A percentile compares a stretch with the other conserved stretches of the same genome.
phyloP scores from a whole-genome alignment of 2,113 vertebrate species.

The Charadrius vociferus region DNA sequence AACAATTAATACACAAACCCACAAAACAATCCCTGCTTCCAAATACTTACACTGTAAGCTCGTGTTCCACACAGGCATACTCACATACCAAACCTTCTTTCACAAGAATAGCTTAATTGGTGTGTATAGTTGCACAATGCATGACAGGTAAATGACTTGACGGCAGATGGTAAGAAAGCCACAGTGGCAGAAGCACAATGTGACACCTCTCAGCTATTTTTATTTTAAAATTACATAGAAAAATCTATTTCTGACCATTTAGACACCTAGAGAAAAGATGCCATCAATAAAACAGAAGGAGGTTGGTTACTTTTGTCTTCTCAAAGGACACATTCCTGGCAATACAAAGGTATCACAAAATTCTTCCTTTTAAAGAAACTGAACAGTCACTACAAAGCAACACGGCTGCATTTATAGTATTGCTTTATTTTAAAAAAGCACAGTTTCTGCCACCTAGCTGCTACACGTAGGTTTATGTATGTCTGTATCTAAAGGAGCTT shows the following conservation, averaged over 20 bases:
- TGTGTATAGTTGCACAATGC: not conserved
- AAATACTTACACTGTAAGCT: not conserved
- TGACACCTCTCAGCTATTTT: not conserved
- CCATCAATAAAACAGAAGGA: not conserved
- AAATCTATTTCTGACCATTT: not conserved
- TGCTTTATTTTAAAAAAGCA: not conserved
- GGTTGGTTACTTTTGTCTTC: not conserved
- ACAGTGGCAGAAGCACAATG: not conserved
- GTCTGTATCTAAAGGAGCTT: not conserved
- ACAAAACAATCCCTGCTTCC: not conserved
- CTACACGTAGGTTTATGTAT: not conserved
- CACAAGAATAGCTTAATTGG: not conserved
- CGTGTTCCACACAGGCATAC: not conserved
- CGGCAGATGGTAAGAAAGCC: not conserved
- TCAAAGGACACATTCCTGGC: not conserved
- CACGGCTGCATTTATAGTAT: not conserved
- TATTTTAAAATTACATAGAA: not conserved
- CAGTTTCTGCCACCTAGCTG: conserved; percentile 59
- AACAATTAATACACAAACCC: not conserved
- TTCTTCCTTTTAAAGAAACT: not conserved
- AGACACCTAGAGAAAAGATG: not conserved
- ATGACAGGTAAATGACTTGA: not conserved
- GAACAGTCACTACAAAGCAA: not conserved
- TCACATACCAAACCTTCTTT: not conserved
- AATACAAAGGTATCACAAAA: not conserved